Conservation (phyloP, 2,797 vertebrate species). For the Paramormyrops hopkinsi region DNA sequence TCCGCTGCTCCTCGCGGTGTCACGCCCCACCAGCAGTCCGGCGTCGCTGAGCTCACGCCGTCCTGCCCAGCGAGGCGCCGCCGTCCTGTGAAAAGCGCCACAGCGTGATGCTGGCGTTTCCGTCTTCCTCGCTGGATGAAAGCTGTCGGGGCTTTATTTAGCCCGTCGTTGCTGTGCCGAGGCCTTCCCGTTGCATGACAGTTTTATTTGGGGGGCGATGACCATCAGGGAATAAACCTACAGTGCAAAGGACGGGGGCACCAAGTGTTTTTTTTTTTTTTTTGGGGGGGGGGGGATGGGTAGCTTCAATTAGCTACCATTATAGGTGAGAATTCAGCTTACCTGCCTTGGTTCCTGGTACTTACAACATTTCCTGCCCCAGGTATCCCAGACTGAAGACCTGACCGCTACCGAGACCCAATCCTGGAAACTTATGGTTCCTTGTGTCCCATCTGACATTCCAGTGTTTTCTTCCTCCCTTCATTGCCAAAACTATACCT, state of each 20-base stretch:
- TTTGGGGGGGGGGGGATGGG: neutral
- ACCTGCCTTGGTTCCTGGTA: neutral
- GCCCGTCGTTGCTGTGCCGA: neutral
- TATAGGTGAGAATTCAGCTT: neutral
- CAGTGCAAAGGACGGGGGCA: neutral
- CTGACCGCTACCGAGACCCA: neutral
- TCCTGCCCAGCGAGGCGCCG: neutral
- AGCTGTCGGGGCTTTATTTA: neutral
- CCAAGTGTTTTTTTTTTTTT: neutral
- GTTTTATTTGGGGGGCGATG: neutral
- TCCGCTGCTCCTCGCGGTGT: neutral
- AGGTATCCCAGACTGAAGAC: neutral
- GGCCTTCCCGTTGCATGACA: neutral
- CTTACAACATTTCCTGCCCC: neutral
- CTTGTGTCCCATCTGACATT: neutral
- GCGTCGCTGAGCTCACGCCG: neutral
- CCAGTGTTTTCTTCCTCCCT: neutral
- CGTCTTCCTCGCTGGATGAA: neutral
- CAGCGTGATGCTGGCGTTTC: neutral
- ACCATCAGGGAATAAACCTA: neutral
- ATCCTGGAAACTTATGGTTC: neutral
- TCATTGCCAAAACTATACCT: neutral
- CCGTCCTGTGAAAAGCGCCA: neutral
- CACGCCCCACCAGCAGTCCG: neutral
- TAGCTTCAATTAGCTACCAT: neutral